Percentiles rank a stretch among this genome's conserved stretches.
These are phyloP conservation scores for Limenitis camilla DNA, from an alignment of 2,888 invertebrate species.

Conservation along the genomic window DNA sequence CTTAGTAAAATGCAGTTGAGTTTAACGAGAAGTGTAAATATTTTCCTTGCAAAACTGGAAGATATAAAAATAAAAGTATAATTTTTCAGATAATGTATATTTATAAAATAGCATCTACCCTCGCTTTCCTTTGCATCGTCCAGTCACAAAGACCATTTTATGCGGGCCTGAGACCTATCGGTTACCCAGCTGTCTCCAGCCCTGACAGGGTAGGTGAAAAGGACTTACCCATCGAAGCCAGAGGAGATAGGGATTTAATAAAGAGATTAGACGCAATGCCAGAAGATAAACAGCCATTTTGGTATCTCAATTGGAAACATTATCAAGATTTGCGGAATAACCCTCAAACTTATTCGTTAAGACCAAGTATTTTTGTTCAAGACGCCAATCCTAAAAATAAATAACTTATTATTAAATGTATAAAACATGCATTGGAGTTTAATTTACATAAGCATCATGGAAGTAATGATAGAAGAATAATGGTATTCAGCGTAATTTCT, in stretches of 20 bases:
- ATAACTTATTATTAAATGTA: no score
- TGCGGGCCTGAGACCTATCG: slow-evolving; percentile 74
- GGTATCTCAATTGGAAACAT: slow-evolving; percentile 78
- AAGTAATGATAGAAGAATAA: no score
- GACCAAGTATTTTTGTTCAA: slow-evolving; percentile 36
- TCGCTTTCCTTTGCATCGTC: slow-evolving; percentile 8
- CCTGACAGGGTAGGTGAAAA: slow-evolving; percentile 55
- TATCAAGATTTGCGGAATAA: slow-evolving; percentile 71
- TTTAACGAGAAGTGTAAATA: no score
- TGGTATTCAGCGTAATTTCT: no score
- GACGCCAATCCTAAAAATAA: no score
- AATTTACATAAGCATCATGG: no score
- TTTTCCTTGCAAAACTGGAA: no score
- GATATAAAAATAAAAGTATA: no score
- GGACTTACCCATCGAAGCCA: slow-evolving; percentile 72
- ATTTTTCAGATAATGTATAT: slow-evolving; percentile 22
- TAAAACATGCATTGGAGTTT: no score
- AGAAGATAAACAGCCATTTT: slow-evolving; percentile 77
- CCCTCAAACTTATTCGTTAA: slow-evolving; percentile 46
- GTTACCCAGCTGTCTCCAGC: slow-evolving; percentile 58
- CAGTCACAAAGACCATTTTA: slow-evolving; percentile 77
- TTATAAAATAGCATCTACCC: slow-evolving; percentile 12
- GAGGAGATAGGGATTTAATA: slow-evolving; percentile 71
- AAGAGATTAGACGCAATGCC: slow-evolving; percentile 76
- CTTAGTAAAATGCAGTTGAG: no score